Evolutionary conservation across 1,140 invertebrate species (phyloP), one percentile per base, ranked within the genome.

Genomic region (Homalodisca vitripennis): DNA sequence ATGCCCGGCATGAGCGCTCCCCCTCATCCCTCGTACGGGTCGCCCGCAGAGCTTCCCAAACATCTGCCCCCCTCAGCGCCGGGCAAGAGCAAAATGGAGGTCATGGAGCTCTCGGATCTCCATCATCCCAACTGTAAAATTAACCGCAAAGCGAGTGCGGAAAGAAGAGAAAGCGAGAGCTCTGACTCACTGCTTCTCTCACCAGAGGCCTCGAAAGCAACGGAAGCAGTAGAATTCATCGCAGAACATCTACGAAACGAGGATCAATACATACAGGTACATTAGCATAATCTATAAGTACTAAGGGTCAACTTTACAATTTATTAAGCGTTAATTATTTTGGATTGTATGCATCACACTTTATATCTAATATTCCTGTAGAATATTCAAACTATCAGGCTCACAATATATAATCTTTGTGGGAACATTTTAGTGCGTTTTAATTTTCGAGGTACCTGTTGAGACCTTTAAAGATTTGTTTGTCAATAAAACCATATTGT

Each of bases 201-300:
- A 29, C 93, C 94, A 0, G 95, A 98, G 80, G 94, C 96, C 0
- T 91, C 89, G 72, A 93, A 97, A 82, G 96, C 96, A 20, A 97
- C 97, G 10, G 95, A 98, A 80, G 96, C 96, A 1, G 95, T 98
- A 0, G 94, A 97, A 78, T 98, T 98, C 80, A 98, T 99, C 71
- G 97, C 97, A 26, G 96, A 98, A 80, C 96, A 99, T 85, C 85
- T 99, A 69, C 89, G 95, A 73, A 96, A 96, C 78, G 95, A 97
- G 82, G 95, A 98, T 84, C 89, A 96, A 76, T 97, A 98, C 76
- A 97, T 98, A 80, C 96, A 98, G 88, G 95, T 97, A 80, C n/a
- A n/a, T n/a, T n/a, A n/a, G n/a, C n/a, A n/a, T n/a, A n/a, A n/a
- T n/a, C n/a, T n/a, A n/a, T n/a, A n/a, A n/a, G n/a, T n/a, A n/a